A percentile compares a stretch with the other conserved stretches of the same genome.
Evolutionary conservation across 2,113 vertebrate genomes (phyloP).

Genomic region (Indri indri): DNA sequence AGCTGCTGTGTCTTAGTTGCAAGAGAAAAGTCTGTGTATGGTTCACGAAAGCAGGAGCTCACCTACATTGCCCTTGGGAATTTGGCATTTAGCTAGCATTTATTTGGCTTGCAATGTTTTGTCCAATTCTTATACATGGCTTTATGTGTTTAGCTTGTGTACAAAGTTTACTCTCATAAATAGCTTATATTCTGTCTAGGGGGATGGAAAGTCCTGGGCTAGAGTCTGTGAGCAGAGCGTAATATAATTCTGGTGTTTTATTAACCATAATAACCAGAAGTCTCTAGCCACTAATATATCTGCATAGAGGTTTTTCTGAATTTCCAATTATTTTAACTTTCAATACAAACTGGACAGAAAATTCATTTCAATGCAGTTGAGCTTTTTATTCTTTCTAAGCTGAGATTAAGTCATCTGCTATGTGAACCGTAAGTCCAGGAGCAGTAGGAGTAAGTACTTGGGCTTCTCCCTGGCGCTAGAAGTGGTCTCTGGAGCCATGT

Average conservation of each 20-base stretch:
- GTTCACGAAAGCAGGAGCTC: not conserved
- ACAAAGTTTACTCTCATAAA: slow-evolving; percentile 69
- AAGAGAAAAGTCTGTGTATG: not conserved
- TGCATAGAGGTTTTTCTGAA: slow-evolving; percentile 68
- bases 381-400: slow-evolving; percentile 53
- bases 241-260: slow-evolving; percentile 84
- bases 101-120: slow-evolving; percentile 60
- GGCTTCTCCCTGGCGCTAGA: not conserved
- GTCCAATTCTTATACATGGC: slow-evolving; percentile 65
- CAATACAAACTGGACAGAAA: slow-evolving; percentile 70
- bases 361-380: not conserved
- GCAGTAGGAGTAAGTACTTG: not conserved
- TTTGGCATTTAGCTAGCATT: slow-evolving; percentile 46
- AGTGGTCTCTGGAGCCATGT: not conserved
- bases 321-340: slow-evolving; percentile 81
- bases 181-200: slow-evolving; percentile 59
- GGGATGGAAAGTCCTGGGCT: slow-evolving; percentile 63
- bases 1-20: not conserved
- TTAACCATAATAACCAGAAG: slow-evolving; percentile 82
- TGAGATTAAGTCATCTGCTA: not conserved
- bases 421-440: not conserved
- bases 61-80: not conserved
- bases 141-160: slow-evolving; percentile 57
- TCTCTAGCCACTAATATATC: slow-evolving; percentile 79
- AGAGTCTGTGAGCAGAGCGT: slow-evolving; percentile 73